A percentile compares a stretch with the other conserved stretches of the same genome.
Conservation (phyloP, 2,888 invertebrate species). For the Cosmia pyralina region DNA sequence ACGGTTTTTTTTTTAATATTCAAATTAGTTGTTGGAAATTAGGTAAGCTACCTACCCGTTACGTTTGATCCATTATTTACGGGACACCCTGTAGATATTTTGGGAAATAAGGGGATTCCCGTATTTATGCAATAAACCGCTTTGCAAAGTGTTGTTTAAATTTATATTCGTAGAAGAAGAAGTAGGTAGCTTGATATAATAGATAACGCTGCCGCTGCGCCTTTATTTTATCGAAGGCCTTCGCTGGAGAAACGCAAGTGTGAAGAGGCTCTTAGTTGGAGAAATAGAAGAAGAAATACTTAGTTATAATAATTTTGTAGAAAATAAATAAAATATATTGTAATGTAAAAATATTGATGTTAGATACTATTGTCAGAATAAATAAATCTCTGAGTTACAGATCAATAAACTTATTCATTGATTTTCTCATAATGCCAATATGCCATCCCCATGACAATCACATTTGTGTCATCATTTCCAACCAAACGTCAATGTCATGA, state of each 20-base stretch:
- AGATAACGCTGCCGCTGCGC: not conserved
- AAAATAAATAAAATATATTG: not conserved
- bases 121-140: not conserved
- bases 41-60: too few relatives aligned
- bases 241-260: not conserved
- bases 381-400: not conserved
- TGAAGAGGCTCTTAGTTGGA: not conserved
- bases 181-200: not conserved
- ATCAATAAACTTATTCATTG: not conserved
- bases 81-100: too few relatives aligned
- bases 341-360: not conserved
- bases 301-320: not conserved
- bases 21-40: too few relatives aligned
- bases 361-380: not conserved
- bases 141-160: not conserved
- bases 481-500: constrained; percentile 4
- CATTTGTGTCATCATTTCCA: not conserved
- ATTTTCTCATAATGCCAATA: not conserved
- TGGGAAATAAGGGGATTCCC: too few relatives aligned
- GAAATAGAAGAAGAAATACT: not conserved
- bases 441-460: too few relatives aligned
- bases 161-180: not conserved
- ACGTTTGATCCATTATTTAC: too few relatives aligned
- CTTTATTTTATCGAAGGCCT: too few relatives aligned
- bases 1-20: too few relatives aligned